Evolutionary conservation across 1,140 invertebrate species (phyloP), one percentile per base, ranked within the genome.

Genomic region (Hyles vespertilio): DNA sequence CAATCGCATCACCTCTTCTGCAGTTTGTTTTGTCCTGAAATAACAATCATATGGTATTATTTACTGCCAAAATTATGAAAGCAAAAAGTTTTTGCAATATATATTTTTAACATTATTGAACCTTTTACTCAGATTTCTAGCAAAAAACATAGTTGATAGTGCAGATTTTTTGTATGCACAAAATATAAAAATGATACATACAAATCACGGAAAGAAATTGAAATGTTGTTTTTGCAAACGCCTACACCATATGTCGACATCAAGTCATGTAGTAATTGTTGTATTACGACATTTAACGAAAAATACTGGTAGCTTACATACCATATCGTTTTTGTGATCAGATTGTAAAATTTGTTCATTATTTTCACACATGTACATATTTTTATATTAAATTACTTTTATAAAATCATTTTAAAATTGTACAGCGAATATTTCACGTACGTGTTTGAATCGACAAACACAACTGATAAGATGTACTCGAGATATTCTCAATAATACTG

Each of bases 1-100:
- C 51, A 95, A 79, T 76, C 93, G 93, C 46, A 91, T 74, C 2
- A 92, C 91, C 87, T 96, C 94, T 52, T 92, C 93, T 52, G 91
- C 90, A 0, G 94, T 95, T 86, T 92, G 91, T 81, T 93, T 92
- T 44, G 93, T 93, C 84, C 93, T 94, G 70, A 61, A 85, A 81
- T 48, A 53, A 9, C 4, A 22, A n/a, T n/a, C n/a, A n/a, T n/a
- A n/a, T n/a, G n/a, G 22, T 22, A 5, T 50, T 3, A 22, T 4
- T 12, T 22, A 11, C 3, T 6, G 44, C 11, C 3, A 10, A 46
- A 46, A 46, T 5, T 46, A 11, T 46, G 0, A 3, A 10, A 3
- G 3, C 7, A 10, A 3, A 3, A 3, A n/a, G n/a, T n/a, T 46
- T 48, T 11, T 48, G 4, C 47, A 48, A 48, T 40, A 5, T 46